A percentile compares a stretch with the other conserved stretches of the same genome.
These are phyloP conservation scores for Pseudomyrmex concolor DNA, from an alignment of 1,140 invertebrate species.

Conservation along the genomic window DNA sequence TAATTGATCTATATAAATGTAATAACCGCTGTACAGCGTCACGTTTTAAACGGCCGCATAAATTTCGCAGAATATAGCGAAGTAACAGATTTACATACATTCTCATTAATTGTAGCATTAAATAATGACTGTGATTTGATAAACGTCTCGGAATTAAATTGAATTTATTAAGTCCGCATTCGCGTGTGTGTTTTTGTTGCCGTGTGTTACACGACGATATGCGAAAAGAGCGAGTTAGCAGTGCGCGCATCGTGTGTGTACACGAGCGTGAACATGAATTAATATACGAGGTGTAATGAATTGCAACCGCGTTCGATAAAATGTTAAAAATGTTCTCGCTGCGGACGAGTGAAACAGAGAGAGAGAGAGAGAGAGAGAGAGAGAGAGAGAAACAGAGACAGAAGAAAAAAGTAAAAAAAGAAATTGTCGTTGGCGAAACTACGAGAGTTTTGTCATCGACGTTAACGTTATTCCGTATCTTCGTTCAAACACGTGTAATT, in stretches of 20 bases:
- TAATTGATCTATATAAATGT: constrained; percentile 26
- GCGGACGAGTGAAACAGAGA: not conserved
- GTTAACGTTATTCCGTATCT: not conserved
- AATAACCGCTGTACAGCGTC: not conserved
- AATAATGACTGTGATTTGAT: constrained; percentile 34
- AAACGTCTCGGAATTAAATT: constrained; percentile 19
- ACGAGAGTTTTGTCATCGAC: not conserved
- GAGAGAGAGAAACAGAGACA: too few relatives aligned
- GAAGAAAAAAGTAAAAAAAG: not conserved
- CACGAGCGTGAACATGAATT: not conserved
- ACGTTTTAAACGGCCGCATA: constrained; percentile 4
- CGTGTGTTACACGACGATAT: not conserved
- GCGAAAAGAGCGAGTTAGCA: not conserved
- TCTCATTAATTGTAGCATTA: constrained; percentile 19
- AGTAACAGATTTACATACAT: not conserved
- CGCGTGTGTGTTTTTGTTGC: too few relatives aligned
- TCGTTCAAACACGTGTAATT: constrained; percentile 33
- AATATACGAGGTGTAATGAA: not conserved
- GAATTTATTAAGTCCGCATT: constrained; percentile 2
- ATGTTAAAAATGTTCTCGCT: constrained; percentile 10
- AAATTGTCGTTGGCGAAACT: not conserved
- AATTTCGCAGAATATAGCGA: constrained; percentile 1
- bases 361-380: too few relatives aligned
- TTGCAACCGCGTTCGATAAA: constrained; percentile 8
- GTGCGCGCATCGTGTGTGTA: too few relatives aligned